Percentiles rank a stretch among this genome's conserved stretches.
Evolutionary conservation across 2,113 vertebrate species (phyloP).

Genomic region (Apus apus): DNA sequence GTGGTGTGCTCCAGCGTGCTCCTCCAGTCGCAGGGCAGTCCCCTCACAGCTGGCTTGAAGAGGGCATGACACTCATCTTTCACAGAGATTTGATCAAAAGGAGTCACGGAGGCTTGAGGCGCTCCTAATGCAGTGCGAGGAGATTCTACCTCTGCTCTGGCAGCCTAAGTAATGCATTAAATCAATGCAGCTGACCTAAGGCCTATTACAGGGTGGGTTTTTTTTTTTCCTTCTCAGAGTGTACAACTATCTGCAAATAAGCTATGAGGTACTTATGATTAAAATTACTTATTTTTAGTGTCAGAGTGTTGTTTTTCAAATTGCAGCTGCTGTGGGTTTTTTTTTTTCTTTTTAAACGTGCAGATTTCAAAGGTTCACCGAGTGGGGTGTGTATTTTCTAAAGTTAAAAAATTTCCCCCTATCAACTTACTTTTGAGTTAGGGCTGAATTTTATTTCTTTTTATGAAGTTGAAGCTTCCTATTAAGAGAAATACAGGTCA

Average conservation of each 20-base stretch:
- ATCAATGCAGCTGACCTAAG: constrained; percentile 84
- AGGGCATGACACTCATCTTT: constrained; percentile 95
- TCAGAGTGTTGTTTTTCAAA: constrained; percentile 30
- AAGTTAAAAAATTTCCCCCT: constrained; percentile 19
- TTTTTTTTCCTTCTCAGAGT: not conserved
- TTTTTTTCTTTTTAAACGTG: not conserved
- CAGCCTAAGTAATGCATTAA: constrained; percentile 85
- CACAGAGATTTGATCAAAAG: constrained; percentile 96
- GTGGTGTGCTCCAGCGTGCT: constrained; percentile 71
- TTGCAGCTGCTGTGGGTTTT: constrained; percentile 8
- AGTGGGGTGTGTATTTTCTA: not conserved
- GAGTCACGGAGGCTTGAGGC: constrained; percentile 86
- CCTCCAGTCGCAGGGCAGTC: constrained; percentile 86
- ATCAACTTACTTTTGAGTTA: constrained; percentile 29
- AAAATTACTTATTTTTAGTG: constrained; percentile 53
- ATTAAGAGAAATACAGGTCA: constrained; percentile 41
- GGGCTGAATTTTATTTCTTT: constrained; percentile 52
- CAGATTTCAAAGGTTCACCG: not conserved
- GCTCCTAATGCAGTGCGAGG: constrained; percentile 84
- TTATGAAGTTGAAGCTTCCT: constrained; percentile 58
- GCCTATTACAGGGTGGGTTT: constrained; percentile 50
- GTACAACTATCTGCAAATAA: constrained; percentile 69
- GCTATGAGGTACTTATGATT: constrained; percentile 52
- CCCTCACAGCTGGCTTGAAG: constrained; percentile 89
- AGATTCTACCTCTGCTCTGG: constrained; percentile 79